phyloP scores from a whole-genome alignment of 2,888 invertebrate species.

The Mesochorus sp. region DNA sequence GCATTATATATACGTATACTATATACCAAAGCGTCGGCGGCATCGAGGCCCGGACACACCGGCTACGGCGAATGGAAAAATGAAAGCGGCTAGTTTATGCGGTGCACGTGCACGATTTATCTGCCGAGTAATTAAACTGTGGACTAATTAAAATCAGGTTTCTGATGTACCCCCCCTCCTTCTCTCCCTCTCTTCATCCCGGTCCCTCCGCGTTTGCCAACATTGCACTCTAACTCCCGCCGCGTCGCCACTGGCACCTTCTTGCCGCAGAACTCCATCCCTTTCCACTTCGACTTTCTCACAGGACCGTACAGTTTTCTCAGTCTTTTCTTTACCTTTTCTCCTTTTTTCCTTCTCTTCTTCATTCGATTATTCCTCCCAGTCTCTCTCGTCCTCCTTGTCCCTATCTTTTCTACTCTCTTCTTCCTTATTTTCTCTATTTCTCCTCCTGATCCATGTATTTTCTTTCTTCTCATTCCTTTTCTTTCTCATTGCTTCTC shows the following conservation, averaged over 20 bases:
- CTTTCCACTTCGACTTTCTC: constrained; percentile 47
- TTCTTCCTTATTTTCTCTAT: not conserved
- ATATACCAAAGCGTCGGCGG: constrained; percentile 53
- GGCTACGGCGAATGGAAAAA: constrained; percentile 73
- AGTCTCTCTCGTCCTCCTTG: not conserved
- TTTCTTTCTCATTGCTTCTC: constrained; percentile 22
- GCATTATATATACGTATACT: constrained; percentile 26
- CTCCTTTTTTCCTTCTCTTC: constrained; percentile 27
- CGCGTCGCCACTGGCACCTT: constrained; percentile 59
- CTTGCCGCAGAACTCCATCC: constrained; percentile 35
- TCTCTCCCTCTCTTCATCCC: constrained; percentile 50
- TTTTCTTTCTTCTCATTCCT: not conserved
- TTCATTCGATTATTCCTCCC: not conserved
- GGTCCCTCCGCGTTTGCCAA: constrained; percentile 28
- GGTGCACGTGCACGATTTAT: constrained; percentile 82
- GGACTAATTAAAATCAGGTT: constrained; percentile 83
- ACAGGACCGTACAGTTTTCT: constrained; percentile 50
- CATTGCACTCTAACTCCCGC: constrained; percentile 41
- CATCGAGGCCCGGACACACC: constrained; percentile 65
- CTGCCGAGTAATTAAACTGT: constrained; percentile 82
- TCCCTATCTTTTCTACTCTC: constrained; percentile 4
- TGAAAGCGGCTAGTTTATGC: constrained; percentile 82
- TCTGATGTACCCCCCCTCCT: constrained; percentile 78
- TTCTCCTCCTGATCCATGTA: no score
- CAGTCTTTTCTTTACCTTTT: constrained; percentile 2